phyloP scores from a whole-genome alignment of 2,113 vertebrate genomes.

The Noctilio leporinus region DNA sequence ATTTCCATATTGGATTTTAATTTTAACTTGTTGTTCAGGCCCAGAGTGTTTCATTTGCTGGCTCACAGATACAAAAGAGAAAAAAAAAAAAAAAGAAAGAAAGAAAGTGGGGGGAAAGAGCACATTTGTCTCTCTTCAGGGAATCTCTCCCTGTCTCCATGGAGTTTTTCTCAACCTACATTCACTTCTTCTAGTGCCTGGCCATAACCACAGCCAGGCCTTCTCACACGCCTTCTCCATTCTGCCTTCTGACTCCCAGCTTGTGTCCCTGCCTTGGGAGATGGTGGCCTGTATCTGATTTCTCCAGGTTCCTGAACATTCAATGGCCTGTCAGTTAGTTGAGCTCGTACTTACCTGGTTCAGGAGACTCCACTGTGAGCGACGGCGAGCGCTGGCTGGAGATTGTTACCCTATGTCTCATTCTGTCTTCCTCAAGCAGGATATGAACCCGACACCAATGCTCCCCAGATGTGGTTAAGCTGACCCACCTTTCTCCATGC shows the following conservation, averaged over 20 bases:
- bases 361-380: background rate
- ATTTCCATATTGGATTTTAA: background rate
- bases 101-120: fast-evolving
- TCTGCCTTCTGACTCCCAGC: background rate
- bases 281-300: background rate
- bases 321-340: background rate
- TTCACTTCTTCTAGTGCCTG: background rate
- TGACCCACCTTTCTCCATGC: background rate
- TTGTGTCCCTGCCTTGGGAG: background rate
- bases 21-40: background rate
- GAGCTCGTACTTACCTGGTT: background rate
- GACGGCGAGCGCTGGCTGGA: background rate
- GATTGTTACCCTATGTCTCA: background rate
- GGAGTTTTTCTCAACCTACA: background rate
- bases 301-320: background rate
- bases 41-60: background rate
- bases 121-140: background rate
- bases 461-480: fast-evolving
- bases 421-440: background rate
- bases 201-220: background rate
- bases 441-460: background rate
- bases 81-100: background rate
- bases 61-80: background rate
- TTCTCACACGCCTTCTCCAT: background rate
- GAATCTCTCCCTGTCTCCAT: background rate